These are phyloP conservation scores for Candoia aspera DNA, from an alignment of 2,113 vertebrate genomes.

Conservation along the genomic window DNA sequence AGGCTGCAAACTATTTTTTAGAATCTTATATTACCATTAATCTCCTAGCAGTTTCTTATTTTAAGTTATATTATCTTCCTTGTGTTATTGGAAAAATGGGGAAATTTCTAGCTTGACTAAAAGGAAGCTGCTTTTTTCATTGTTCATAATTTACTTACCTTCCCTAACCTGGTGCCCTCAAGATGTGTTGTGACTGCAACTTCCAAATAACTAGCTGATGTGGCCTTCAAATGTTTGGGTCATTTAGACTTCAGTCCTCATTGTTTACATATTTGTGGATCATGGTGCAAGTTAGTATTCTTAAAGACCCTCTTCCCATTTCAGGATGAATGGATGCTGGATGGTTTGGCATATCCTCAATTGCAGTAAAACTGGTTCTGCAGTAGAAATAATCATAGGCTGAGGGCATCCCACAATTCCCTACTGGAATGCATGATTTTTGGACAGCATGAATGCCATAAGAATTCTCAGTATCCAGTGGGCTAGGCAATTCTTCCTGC, in stretches of 20 bases:
- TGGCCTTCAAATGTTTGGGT: not conserved
- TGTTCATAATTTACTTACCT: conserved; percentile 6
- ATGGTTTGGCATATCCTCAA: not conserved
- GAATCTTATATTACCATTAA: conserved; percentile 51
- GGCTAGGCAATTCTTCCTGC: not conserved
- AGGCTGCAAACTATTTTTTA: conserved; percentile 53
- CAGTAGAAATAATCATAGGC: not conserved
- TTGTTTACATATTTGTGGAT: conserved; percentile 8
- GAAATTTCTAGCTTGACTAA: conserved; percentile 30
- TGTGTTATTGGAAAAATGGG: conserved; percentile 43
- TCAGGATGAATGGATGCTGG: not conserved
- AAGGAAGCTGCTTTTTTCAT: conserved; percentile 16
- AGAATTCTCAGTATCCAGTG: not conserved
- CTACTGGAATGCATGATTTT: not conserved
- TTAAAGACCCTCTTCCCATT: not conserved
- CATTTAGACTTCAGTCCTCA: not conserved
- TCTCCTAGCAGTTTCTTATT: conserved; percentile 47
- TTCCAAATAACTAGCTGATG: not conserved
- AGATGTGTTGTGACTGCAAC: not conserved
- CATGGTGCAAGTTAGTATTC: not conserved
- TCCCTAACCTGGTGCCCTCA: not conserved
- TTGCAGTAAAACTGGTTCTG: not conserved
- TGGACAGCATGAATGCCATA: not conserved
- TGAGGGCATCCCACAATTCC: not conserved
- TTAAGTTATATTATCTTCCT: conserved; percentile 37